Conservation (phyloP, 2,797 vertebrate genomes). For the Sebastes cheni region DNA sequence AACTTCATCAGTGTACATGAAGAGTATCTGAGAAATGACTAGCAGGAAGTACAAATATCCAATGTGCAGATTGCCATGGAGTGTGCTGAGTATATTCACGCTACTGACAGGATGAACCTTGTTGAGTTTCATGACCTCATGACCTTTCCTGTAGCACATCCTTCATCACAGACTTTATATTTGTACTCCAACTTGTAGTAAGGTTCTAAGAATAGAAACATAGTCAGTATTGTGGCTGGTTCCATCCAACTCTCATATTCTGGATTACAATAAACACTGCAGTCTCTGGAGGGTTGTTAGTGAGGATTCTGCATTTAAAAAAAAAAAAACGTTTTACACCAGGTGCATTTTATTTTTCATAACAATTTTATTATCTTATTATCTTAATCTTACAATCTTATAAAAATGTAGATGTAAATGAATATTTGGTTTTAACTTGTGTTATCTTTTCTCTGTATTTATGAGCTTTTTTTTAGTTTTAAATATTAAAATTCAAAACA, state of each 20-base stretch:
- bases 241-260: neutral
- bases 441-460: too few species aligned
- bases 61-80: neutral
- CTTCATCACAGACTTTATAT: neutral
- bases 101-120: neutral
- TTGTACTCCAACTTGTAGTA: too few species aligned
- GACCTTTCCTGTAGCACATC: neutral
- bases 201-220: neutral
- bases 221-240: neutral
- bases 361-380: too few species aligned
- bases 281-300: neutral
- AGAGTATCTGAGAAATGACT: neutral
- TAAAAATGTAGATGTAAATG: too few species aligned
- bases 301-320: neutral
- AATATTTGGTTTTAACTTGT: too few species aligned
- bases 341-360: too few species aligned
- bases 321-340: too few species aligned
- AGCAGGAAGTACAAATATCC: neutral
- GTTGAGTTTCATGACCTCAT: too few species aligned
- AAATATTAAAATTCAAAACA: too few species aligned
- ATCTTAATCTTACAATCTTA: too few species aligned
- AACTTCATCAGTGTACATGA: neutral
- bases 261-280: neutral
- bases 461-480: too few species aligned
- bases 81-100: neutral